These are phyloP conservation scores for Zosterops lateralis DNA, from an alignment of 2,113 vertebrate species.

Conservation along the genomic window DNA sequence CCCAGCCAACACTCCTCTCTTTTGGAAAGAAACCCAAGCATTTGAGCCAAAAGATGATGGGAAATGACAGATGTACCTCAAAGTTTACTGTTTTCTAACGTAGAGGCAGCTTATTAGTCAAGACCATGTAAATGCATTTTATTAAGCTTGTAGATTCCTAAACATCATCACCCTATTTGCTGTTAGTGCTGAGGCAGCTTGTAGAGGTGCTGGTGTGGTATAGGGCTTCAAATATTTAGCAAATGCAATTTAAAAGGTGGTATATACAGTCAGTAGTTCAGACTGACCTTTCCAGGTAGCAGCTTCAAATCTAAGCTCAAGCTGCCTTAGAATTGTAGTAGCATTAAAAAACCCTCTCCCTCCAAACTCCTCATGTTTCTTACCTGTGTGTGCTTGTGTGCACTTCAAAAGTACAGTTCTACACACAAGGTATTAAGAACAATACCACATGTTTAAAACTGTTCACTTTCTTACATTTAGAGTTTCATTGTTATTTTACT, in stretches of 20 bases:
- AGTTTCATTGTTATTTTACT: neutral
- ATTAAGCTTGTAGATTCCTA: neutral
- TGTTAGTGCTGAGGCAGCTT: neutral
- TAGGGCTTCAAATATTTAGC: neutral
- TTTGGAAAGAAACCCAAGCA: neutral
- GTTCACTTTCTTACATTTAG: neutral
- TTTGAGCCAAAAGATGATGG: neutral
- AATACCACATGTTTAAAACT: neutral
- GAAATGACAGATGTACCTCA: neutral
- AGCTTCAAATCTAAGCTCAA: neutral
- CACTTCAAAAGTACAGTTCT: neutral
- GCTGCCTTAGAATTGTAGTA: neutral
- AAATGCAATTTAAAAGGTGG: neutral
- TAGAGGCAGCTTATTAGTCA: neutral
- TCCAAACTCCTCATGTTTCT: fast-evolving
- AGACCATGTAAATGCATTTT: neutral
- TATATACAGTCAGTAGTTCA: neutral
- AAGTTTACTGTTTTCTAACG: neutral
- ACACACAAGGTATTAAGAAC: neutral
- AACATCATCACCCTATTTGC: neutral
- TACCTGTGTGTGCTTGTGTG: neutral
- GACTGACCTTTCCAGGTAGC: neutral
- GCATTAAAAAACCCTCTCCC: neutral
- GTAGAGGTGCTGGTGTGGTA: neutral
- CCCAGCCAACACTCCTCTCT: neutral